phyloP scores from a whole-genome alignment of 2,113 vertebrate genomes.

The Hoplias malabaricus region DNA sequence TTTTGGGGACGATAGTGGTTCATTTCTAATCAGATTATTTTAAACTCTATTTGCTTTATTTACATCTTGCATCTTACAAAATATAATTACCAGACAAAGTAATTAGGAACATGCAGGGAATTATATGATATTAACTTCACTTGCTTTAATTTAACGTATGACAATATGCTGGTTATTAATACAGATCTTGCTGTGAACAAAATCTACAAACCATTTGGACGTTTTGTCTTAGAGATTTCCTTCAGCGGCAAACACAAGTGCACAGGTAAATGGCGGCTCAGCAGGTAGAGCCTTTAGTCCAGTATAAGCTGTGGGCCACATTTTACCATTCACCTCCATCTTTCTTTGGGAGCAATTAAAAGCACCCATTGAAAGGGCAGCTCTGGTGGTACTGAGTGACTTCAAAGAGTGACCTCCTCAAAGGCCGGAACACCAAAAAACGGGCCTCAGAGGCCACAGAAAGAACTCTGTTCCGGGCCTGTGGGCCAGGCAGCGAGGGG shows the following conservation, averaged over 20 bases:
- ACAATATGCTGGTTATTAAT: neutral
- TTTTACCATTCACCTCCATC: conserved; percentile 56
- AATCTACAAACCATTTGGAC: neutral
- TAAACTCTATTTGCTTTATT: neutral
- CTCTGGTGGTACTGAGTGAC: conserved; percentile 57
- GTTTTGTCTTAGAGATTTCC: neutral
- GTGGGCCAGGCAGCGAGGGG: conserved; percentile 11
- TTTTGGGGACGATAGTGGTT: neutral
- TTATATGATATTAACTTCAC: neutral
- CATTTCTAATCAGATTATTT: neutral
- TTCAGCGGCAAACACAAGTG: neutral
- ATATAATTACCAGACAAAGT: neutral
- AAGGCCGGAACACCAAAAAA: conserved; percentile 52
- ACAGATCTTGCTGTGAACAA: no score
- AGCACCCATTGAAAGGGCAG: conserved; percentile 52
- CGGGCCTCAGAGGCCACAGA: conserved; percentile 54
- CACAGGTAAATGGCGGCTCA: neutral
- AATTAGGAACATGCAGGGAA: neutral
- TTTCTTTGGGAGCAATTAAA: conserved; percentile 75
- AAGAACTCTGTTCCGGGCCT: conserved; percentile 33
- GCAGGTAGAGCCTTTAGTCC: neutral
- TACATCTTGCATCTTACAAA: no score
- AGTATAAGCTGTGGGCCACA: conserved; percentile 20
- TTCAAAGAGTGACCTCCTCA: conserved; percentile 67
- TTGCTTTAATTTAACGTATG: neutral